These are phyloP conservation scores for Physocephala rufipes DNA, from an alignment of 2,888 invertebrate species.

Conservation along the genomic window DNA sequence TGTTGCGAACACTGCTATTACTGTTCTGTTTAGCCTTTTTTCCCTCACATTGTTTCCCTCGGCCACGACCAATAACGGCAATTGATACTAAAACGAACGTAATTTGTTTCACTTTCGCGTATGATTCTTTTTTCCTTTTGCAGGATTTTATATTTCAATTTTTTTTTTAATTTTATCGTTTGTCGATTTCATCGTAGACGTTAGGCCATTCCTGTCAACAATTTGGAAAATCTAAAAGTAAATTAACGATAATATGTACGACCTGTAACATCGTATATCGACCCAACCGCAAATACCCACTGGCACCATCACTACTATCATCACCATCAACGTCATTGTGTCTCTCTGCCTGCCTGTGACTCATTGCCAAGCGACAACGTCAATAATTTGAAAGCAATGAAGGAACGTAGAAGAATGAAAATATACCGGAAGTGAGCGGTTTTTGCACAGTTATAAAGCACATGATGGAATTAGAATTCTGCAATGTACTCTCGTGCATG, in stretches of 20 bases:
- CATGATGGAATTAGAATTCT: background rate
- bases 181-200: background rate
- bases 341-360: background rate
- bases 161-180: background rate
- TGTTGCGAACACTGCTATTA: no score
- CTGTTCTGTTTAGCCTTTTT: no score
- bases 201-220: background rate
- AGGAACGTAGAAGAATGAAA: no score
- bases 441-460: no score
- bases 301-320: background rate
- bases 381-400: no score
- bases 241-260: slow-evolving; percentile 25
- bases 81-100: background rate
- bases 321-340: background rate
- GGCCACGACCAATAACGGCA: no score
- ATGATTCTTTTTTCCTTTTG: background rate
- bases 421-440: no score
- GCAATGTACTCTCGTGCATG: no score
- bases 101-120: background rate
- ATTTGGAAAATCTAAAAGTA: slow-evolving; percentile 33
- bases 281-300: background rate
- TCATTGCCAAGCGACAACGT: no score
- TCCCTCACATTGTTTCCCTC: no score
- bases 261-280: background rate
- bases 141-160: background rate